Base-by-base conservation (phyloP, 2,797 vertebrate species). In the Parauchenoglanis ngamensis region DNA sequence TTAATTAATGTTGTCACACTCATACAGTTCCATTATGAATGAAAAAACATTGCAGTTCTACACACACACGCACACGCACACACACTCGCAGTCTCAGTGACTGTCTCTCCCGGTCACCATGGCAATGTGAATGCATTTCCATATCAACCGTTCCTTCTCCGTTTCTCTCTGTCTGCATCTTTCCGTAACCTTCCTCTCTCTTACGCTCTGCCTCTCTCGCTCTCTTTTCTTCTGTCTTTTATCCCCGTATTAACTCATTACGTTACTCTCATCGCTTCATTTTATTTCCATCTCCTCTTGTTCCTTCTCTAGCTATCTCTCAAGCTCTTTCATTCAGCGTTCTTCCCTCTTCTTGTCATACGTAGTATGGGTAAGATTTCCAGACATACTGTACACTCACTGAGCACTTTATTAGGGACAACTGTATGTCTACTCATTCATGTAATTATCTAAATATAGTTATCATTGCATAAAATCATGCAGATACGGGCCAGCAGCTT, bases 41-140 rank as follows among this genome's bases (percentile, higher is more conserved):
- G 28, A 70, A 19, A 25, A 28, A 35, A 49, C 21, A 44, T 23
- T 25, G 21, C 11, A 46, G 44, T 4, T 46, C 67, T 35, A 19
- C 28, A 75, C 35, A 23, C 35, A 70, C 31, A 35, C 67, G 23
- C 57, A 10, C 35, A 73, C 70, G 25, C 10, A 23, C 8, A 49
- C 46, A 28, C 73, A 78, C 25, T 56, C 63, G 79, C 19, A 65
- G 63, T 46, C 56, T 54, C 13, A 2, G 21, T 65, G 83, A 90
- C 91, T 86, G 92, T 86, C 86, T 86, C 75, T 15, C 12, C 2
- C 8, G 5, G 92, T 94, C 88, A 75, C 92, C 91, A 91, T 92
- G 89, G 91, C 40, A 52, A 92, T 40, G 17, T 70, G 90, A 90
- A 91, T 94, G 90, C 59, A 93, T 94, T 94, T 92, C 92, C 90